A percentile compares a stretch with the other conserved stretches of the same genome.
Evolutionary conservation across 2,113 vertebrate species (phyloP).

Genomic region (Muntiacus muntjak): DNA sequence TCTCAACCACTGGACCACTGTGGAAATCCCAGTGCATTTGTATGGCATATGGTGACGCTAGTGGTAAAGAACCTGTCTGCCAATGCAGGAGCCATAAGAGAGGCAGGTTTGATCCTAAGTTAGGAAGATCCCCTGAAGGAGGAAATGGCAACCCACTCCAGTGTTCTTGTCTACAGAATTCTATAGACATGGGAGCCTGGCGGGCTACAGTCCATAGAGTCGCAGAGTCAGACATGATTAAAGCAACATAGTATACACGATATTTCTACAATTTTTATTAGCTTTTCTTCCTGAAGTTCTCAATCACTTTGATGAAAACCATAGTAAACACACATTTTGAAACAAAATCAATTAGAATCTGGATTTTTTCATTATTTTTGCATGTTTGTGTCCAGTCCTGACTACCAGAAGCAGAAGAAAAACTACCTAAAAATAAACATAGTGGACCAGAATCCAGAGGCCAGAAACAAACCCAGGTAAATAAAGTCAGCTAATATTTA

Average conservation of each 20-base stretch:
- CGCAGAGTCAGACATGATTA: background rate
- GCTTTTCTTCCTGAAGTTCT: background rate
- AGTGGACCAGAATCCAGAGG: background rate
- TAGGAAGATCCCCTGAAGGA: background rate
- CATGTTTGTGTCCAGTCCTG: background rate
- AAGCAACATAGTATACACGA: background rate
- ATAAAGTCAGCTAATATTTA: background rate
- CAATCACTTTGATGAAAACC: background rate
- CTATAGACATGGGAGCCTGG: background rate
- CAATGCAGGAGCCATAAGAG: background rate
- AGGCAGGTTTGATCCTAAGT: background rate
- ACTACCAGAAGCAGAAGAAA: background rate
- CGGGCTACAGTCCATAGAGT: background rate
- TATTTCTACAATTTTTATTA: background rate
- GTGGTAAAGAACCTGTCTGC: background rate
- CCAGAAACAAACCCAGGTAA: background rate
- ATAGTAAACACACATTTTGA: background rate
- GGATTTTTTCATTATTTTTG: background rate
- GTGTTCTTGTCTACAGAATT: background rate
- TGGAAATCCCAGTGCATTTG: background rate
- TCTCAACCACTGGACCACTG: background rate
- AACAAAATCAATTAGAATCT: background rate
- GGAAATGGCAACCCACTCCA: background rate
- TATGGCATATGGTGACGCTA: rapidly evolving
- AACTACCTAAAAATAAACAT: background rate